Evolutionary conservation across 2,888 invertebrate species (phyloP), one percentile per base, ranked within the genome.

Genomic region (Stenchaetothrips biformis): DNA sequence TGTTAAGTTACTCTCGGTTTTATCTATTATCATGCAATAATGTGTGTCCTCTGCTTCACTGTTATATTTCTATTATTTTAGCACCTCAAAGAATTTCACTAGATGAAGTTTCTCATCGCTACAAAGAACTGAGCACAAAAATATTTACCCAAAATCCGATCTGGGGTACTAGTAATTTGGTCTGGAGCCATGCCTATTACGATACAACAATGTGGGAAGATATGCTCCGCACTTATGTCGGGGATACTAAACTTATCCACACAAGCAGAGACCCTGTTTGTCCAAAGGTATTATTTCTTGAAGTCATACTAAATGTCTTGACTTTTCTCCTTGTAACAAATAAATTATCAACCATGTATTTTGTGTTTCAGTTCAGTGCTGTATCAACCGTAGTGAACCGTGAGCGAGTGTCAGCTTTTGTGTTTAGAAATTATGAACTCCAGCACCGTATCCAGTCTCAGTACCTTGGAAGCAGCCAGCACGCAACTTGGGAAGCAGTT

Each of bases 111-210:
- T 90, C 91, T 81, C 86, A 88, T 59, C 85, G 90, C 80, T 92
- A 92, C 84, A 90, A 89, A 83, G 88, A 89, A 82, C 85, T 92
- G 81, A 91, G 92, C 84, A 87, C 87, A 1, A 89, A 91, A 86
- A 89, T 94, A 83, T 94, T 94, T 85, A 91, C 89, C 9, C 92
- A 92, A 83, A 91, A 89, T 82, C 86, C 90, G 13, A 86, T 92
- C 79, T 87, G 89, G 87, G 95, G 95, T 18, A 92, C 94, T 0
- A 92, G 93, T 59, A 91, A 92, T 81, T 89, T 96, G 79, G 91
- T 96, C n/a, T 93, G 93, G 92, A 92, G 91, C 81, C 95, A 96
- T 85, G 92, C 95, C 0, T 96, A 95, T 87, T 97, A 97, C 87
- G 94, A 97, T 85, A 95, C 96, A 0, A 89, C 90, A 0, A 88